A percentile compares a stretch with the other conserved stretches of the same genome.
Conservation (phyloP, 2,888 invertebrate genomes). For the Allacma fusca region DNA sequence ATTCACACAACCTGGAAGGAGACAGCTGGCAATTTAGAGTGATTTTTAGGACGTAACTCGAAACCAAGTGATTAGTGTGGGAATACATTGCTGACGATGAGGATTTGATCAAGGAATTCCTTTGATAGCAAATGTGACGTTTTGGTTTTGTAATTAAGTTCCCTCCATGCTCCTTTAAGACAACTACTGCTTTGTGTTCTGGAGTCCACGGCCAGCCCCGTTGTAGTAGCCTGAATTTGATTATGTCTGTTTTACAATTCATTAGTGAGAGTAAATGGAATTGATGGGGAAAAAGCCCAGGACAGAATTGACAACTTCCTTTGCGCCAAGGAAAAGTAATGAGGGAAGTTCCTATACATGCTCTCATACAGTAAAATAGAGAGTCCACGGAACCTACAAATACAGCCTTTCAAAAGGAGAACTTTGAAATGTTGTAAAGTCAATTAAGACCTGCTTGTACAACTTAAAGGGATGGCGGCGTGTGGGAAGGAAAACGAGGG, state of each 20-base stretch:
- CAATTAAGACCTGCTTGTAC: constrained; percentile 25
- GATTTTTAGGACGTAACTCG: not conserved
- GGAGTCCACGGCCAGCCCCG: not conserved
- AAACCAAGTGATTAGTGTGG: not conserved
- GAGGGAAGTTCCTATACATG: not conserved
- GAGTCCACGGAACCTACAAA: too few relatives aligned
- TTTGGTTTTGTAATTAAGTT: constrained; percentile 7
- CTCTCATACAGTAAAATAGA: too few relatives aligned
- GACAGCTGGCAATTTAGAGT: not conserved
- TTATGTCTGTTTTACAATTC: constrained; percentile 22
- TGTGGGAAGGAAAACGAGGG: not conserved
- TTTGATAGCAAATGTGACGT: not conserved
- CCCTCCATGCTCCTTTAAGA: not conserved
- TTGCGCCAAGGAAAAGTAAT: not conserved
- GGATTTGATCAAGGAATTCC: not conserved
- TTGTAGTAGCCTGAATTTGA: not conserved
- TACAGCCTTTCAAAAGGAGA: not conserved
- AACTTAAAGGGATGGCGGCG: not conserved
- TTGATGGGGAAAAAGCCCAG: constrained; percentile 11
- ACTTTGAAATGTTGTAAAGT: not conserved
- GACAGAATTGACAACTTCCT: constrained; percentile 20
- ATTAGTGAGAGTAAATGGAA: constrained; percentile 23
- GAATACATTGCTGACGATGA: not conserved
- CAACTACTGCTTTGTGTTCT: not conserved
- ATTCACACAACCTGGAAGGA: too few relatives aligned